A percentile compares a stretch with the other conserved stretches of the same genome.
phyloP scores from a whole-genome alignment of 1,140 invertebrate species.

The Wiebesia pumilae region DNA sequence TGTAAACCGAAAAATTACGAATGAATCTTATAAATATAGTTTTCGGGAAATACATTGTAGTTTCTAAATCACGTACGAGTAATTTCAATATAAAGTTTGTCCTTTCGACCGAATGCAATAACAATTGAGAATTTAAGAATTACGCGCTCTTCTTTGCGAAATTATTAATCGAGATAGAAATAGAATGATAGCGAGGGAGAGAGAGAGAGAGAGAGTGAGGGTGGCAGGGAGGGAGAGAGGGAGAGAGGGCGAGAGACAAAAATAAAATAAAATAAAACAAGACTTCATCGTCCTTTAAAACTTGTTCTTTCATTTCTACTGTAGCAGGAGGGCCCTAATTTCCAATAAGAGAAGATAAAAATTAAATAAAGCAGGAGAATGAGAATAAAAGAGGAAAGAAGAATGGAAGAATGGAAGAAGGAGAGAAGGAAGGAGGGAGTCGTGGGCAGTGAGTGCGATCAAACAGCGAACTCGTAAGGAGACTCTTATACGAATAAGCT shows the following conservation, averaged over 20 bases:
- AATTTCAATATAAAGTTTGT: neutral
- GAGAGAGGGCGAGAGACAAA: neutral
- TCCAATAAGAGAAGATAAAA: conserved; percentile 18
- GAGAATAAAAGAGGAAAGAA: conserved; percentile 18
- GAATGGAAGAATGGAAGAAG: conserved; percentile 23
- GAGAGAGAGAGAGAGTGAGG: too few relatives aligned
- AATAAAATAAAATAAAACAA: neutral
- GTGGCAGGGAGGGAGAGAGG: neutral
- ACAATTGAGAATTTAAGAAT: neutral
- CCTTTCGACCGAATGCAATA: neutral
- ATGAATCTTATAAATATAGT: neutral
- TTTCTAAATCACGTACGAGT: neutral
- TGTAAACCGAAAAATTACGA: neutral
- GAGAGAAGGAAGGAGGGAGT: neutral
- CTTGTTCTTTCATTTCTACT: conserved; percentile 4
- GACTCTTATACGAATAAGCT: conserved; percentile 53
- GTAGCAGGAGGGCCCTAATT: conserved; percentile 20
- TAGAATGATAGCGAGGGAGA: neutral
- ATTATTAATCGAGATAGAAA: neutral
- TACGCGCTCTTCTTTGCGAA: neutral
- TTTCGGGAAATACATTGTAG: neutral
- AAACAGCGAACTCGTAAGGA: conserved; percentile 35
- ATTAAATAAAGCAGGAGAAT: conserved; percentile 16
- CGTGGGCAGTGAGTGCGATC: conserved; percentile 37
- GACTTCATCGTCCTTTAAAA: conserved; percentile 23